phyloP scores from a whole-genome alignment of 2,797 vertebrate species.

The Enteromius anoplus region DNA sequence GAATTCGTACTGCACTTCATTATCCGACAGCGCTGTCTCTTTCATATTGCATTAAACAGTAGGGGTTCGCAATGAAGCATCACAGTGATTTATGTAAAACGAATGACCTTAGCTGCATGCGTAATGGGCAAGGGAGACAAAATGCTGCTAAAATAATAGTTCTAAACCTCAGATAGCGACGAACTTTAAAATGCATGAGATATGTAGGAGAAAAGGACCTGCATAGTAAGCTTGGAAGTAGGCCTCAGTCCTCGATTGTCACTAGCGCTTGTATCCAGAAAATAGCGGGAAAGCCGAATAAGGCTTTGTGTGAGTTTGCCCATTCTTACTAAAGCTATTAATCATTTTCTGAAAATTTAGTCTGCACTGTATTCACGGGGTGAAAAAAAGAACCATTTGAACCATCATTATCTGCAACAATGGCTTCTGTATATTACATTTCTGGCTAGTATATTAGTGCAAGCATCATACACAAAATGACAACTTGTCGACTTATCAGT shows the following conservation, averaged over 20 bases:
- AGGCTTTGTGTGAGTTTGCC: neutral
- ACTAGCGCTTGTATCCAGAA: neutral
- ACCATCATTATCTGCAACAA: neutral
- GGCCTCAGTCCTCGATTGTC: slow-evolving; percentile 40
- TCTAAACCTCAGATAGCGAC: neutral
- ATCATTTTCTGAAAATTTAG: neutral
- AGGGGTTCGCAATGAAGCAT: neutral
- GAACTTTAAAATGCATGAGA: neutral
- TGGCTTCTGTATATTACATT: neutral
- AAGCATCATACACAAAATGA: neutral
- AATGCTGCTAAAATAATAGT: neutral
- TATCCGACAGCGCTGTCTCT: neutral
- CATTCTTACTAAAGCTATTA: neutral
- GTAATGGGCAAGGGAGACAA: neutral
- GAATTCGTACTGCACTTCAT: slow-evolving; percentile 3
- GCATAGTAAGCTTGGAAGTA: slow-evolving; percentile 2
- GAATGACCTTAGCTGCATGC: neutral
- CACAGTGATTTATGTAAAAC: neutral
- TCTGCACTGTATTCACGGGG: neutral
- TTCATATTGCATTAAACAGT: slow-evolving; percentile 7
- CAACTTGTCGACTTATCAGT: neutral
- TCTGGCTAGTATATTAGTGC: neutral
- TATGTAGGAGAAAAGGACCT: neutral
- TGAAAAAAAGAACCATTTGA: neutral
- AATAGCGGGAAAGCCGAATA: neutral